phyloP scores from a whole-genome alignment of 2,888 invertebrate genomes.

The Drosophila rellima region DNA sequence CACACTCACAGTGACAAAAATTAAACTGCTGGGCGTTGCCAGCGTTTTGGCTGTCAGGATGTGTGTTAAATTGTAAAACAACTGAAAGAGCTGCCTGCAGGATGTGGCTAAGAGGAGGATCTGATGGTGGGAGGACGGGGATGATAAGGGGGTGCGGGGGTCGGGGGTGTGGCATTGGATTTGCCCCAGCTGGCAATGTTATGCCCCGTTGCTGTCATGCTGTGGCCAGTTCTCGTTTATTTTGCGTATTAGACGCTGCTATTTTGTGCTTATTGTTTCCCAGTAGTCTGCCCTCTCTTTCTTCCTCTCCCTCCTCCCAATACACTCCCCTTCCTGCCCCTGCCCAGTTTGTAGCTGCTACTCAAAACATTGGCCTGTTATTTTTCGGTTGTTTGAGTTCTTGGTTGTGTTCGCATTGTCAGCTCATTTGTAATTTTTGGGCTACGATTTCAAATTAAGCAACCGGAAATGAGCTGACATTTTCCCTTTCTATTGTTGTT shows the following conservation, averaged over 20 bases:
- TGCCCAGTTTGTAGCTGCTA: conserved; percentile 18
- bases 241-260: conserved; percentile 82
- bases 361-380: conserved; percentile 62
- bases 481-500: conserved; percentile 24
- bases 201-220: conserved; percentile 56
- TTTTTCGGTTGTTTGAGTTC: conserved; percentile 78
- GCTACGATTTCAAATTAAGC: conserved; percentile 79
- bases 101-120: conserved; percentile 25
- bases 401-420: conserved; percentile 71
- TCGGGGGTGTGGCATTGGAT: conserved; percentile 25
- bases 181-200: conserved; percentile 55
- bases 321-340: neutral
- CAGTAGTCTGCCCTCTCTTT: neutral
- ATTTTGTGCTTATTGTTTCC: conserved; percentile 78
- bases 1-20: conserved; percentile 47
- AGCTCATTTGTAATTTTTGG: conserved; percentile 79
- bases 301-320: neutral
- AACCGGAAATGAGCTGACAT: conserved; percentile 81
- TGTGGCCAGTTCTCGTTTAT: conserved; percentile 77
- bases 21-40: conserved; percentile 68
- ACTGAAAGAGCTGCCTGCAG: conserved; percentile 46
- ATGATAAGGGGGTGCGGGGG: neutral
- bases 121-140: neutral
- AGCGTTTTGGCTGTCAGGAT: conserved; percentile 69
- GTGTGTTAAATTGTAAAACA: conserved; percentile 82